Percentiles rank a stretch among this genome's conserved stretches.
Evolutionary conservation across 2,113 vertebrate genomes (phyloP).

Genomic region (Scartelaos histophorus): DNA sequence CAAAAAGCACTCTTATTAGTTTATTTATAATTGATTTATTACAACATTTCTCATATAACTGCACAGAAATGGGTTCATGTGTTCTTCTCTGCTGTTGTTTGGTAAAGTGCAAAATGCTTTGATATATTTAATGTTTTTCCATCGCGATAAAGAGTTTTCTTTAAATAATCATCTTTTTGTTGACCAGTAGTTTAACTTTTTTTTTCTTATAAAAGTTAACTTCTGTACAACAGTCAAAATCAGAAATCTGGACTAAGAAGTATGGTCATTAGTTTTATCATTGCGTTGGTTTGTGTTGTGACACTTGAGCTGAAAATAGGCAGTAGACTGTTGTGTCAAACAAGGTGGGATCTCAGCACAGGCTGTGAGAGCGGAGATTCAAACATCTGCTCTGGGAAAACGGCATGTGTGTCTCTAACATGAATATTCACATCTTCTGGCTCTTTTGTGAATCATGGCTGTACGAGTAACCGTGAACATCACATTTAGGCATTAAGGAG

Average conservation of each 20-base stretch:
- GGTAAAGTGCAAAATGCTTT: neutral
- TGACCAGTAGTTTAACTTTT: neutral
- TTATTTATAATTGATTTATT: neutral
- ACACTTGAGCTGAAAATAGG: constrained; percentile 47
- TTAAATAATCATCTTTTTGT: neutral
- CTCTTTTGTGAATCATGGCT: constrained; percentile 11
- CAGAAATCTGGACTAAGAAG: neutral
- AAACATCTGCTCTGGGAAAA: constrained; percentile 59
- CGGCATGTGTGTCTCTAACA: constrained; percentile 24
- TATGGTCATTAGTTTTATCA: neutral
- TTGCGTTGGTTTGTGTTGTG: constrained; percentile 27
- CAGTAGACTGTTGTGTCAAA: constrained; percentile 42
- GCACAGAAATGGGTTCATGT: neutral
- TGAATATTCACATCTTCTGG: constrained; percentile 30
- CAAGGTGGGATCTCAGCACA: constrained; percentile 48
- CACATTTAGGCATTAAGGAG: constrained; percentile 11
- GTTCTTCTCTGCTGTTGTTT: neutral
- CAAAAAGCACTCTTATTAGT: no score
- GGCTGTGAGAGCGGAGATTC: constrained; percentile 35
- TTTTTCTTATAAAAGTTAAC: neutral
- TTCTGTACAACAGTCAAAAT: neutral
- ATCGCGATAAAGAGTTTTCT: neutral
- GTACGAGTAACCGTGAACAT: neutral
- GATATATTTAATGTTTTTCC: neutral
- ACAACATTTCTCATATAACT: neutral